Evolutionary conservation across 2,797 vertebrate genomes (phyloP).

Genomic region (Poeciliopsis paucimaculata): DNA sequence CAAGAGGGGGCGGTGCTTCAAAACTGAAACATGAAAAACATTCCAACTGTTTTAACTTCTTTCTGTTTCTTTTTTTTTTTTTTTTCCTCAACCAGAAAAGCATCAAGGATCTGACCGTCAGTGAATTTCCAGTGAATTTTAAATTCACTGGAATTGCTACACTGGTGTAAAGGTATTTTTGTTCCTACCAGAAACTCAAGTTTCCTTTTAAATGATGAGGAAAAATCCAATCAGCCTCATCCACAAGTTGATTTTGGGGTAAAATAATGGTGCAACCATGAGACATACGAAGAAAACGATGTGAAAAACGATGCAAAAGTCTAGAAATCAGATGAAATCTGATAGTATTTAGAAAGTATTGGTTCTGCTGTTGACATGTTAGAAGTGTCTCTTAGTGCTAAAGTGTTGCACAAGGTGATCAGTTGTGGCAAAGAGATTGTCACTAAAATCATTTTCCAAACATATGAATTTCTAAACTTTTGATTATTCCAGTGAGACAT

Average conservation of each 20-base stretch:
- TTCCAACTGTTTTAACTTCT: slow-evolving; percentile 11
- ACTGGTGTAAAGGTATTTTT: no score
- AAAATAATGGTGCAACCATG: neutral
- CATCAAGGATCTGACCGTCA: neutral
- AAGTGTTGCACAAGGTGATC: neutral
- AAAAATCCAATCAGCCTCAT: neutral
- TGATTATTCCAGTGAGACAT: neutral
- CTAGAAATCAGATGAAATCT: neutral
- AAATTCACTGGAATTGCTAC: neutral
- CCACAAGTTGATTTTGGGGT: neutral
- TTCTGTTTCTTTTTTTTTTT: neutral
- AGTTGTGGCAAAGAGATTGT: no score
- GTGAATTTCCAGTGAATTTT: neutral
- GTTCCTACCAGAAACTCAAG: no score
- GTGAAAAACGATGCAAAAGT: neutral
- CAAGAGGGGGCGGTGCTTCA: slow-evolving; percentile 27
- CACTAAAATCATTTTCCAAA: no score
- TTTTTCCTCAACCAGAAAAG: neutral
- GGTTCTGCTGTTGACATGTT: neutral
- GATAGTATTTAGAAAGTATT: neutral
- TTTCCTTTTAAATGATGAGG: neutral
- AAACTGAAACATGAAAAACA: slow-evolving; percentile 34
- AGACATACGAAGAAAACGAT: neutral
- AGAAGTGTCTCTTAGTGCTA: neutral
- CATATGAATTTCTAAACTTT: neutral